Conservation (phyloP, 1,140 invertebrate species). For the Leptestheria dahalacensis region DNA sequence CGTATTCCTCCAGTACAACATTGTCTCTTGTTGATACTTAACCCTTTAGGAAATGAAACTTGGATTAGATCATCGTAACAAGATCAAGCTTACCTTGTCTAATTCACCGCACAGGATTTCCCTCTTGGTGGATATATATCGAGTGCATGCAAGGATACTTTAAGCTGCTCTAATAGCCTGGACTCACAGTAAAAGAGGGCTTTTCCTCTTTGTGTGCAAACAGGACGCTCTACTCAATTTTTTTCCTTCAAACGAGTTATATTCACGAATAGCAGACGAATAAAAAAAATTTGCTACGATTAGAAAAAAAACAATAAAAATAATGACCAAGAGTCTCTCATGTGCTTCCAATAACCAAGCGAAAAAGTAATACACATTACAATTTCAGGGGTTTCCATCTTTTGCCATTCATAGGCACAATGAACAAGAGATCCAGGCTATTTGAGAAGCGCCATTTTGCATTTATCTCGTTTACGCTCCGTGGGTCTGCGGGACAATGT, state of each 20-base stretch:
- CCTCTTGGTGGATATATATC: no score
- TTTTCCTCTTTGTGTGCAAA: no score
- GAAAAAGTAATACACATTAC: not conserved
- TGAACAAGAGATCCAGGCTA: not conserved
- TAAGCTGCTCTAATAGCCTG: not conserved
- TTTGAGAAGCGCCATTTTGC: not conserved
- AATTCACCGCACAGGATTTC: no score
- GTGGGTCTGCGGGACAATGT: not conserved
- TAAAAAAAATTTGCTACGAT: not conserved
- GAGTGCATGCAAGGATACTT: not conserved
- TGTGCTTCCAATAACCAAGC: not conserved
- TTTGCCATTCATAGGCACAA: not conserved
- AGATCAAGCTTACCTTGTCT: not conserved
- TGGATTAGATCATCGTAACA: not conserved
- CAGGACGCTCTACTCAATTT: no score
- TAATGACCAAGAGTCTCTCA: no score
- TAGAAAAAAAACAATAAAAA: not conserved
- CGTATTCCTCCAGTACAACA: not conserved
- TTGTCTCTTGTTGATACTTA: not conserved
- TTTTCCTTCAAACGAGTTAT: no score
- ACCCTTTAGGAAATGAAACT: not conserved
- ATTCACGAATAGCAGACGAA: no score
- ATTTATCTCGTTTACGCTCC: no score
- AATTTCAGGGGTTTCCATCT: no score
- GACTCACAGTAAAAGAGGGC: not conserved